Percentiles rank a stretch among this genome's conserved stretches.
Evolutionary conservation across 1,140 invertebrate species (phyloP).

Genomic region (Conopomorpha cramerella): DNA sequence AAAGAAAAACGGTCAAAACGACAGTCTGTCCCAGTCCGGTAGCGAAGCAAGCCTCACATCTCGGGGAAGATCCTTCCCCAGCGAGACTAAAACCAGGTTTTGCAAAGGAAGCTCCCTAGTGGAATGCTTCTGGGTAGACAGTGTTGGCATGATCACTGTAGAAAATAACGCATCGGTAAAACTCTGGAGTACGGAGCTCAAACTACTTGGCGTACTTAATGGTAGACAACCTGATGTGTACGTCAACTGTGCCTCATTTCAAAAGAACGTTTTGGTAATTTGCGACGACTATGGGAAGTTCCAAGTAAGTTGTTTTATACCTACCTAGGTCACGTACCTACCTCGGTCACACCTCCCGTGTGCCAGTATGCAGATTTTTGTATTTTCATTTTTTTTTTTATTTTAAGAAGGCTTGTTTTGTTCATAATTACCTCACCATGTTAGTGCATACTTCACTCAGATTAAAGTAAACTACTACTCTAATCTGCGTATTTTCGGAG

Average conservation of each 20-base stretch:
- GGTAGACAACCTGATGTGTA: constrained; percentile 20
- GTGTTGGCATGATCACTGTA: constrained; percentile 29
- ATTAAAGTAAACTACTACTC: no score
- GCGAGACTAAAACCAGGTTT: constrained; percentile 13
- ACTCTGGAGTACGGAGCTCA: constrained; percentile 24
- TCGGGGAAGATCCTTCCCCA: constrained; percentile 14
- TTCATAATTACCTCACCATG: no score
- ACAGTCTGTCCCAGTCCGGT: constrained; percentile 20
- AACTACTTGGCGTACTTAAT: constrained; percentile 22
- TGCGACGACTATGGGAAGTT: constrained; percentile 27
- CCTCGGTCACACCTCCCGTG: no score
- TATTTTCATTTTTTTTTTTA: no score
- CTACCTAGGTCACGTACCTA: no score
- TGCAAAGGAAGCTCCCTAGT: constrained; percentile 21
- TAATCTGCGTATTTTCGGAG: no score
- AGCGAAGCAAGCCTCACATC: constrained; percentile 29
- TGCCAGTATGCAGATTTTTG: no score
- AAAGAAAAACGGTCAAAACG: constrained; percentile 19
- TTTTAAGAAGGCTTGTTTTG: no score
- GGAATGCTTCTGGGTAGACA: constrained; percentile 21
- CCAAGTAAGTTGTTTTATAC: constrained; percentile 20
- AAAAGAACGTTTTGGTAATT: constrained; percentile 30
- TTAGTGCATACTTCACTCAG: no score
- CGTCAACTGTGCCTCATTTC: constrained; percentile 26
- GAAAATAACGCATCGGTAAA: constrained; percentile 37